Percentiles rank a stretch among this genome's conserved stretches.
phyloP scores from a whole-genome alignment of 2,888 invertebrate genomes.

The Drosophila incognita region DNA sequence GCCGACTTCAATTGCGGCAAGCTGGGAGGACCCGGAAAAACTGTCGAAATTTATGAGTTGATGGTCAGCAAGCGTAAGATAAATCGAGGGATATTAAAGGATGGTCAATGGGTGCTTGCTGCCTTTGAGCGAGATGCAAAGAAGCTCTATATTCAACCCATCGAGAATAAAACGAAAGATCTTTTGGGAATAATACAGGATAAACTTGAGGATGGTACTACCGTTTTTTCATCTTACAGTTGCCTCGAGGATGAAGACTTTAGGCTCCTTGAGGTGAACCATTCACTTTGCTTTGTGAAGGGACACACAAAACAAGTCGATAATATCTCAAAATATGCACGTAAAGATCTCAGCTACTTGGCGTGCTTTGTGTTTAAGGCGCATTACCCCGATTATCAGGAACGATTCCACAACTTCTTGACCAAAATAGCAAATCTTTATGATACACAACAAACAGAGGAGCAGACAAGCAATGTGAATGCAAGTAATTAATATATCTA shows the following conservation, averaged over 20 bases:
- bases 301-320: neutral
- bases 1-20: neutral
- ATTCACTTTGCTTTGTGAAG: neutral
- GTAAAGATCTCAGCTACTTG: neutral
- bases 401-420: neutral
- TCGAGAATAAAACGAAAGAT: neutral
- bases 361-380: neutral
- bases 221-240: neutral
- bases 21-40: neutral
- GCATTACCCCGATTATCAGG: neutral
- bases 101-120: neutral
- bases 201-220: slow-evolving; percentile 2
- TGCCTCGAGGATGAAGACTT: neutral
- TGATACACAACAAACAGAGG: neutral
- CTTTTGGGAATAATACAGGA: neutral
- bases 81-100: neutral
- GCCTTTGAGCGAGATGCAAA: neutral
- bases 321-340: slow-evolving; percentile 1
- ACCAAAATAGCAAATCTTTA: neutral
- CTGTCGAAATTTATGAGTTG: neutral
- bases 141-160: neutral
- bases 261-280: neutral
- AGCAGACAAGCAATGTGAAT: neutral
- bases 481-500: neutral
- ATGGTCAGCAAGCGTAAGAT: neutral